phyloP scores from a whole-genome alignment of 92 coral and sea anemone genomes.

The Porites lobata region DNA sequence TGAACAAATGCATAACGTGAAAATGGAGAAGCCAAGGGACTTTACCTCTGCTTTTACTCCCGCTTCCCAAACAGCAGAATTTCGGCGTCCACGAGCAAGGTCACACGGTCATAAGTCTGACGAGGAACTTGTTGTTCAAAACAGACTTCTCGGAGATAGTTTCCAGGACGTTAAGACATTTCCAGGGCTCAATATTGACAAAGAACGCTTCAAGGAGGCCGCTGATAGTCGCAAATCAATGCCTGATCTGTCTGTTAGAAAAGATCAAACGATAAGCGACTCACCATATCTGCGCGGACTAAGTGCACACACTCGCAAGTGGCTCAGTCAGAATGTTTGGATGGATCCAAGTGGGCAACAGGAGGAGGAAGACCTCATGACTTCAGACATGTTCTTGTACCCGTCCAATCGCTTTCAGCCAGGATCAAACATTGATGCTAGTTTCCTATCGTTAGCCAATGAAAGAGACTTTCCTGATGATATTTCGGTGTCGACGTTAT shows the following conservation, averaged over 20 bases:
- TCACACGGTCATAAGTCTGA: constrained; percentile 49
- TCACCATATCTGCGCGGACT: constrained; percentile 78
- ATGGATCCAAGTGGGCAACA: constrained; percentile 64
- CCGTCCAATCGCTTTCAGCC: constrained; percentile 88
- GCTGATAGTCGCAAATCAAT: constrained; percentile 84
- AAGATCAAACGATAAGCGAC: constrained; percentile 23
- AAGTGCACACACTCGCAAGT: constrained; percentile 84
- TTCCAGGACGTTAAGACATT: constrained; percentile 30
- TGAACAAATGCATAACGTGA: not conserved
- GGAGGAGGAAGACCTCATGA: constrained; percentile 70
- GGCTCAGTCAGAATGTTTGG: constrained; percentile 91
- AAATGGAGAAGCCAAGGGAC: constrained; percentile 10
- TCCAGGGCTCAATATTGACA: constrained; percentile 42
- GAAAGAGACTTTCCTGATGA: constrained; percentile 71
- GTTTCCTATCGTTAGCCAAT: constrained; percentile 71
- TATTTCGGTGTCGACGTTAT: constrained; percentile 63
- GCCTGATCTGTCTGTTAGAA: constrained; percentile 79
- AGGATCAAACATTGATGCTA: constrained; percentile 74
- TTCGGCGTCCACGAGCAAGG: constrained; percentile 50
- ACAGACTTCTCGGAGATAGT: constrained; percentile 26
- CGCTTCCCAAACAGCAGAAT: constrained; percentile 33
- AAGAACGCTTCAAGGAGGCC: constrained; percentile 64
- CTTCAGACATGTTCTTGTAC: constrained; percentile 77
- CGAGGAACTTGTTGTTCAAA: constrained; percentile 39
- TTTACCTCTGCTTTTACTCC: constrained; percentile 69